Conservation (phyloP, 1,140 invertebrate species). For the Armadillidium nasatum region DNA sequence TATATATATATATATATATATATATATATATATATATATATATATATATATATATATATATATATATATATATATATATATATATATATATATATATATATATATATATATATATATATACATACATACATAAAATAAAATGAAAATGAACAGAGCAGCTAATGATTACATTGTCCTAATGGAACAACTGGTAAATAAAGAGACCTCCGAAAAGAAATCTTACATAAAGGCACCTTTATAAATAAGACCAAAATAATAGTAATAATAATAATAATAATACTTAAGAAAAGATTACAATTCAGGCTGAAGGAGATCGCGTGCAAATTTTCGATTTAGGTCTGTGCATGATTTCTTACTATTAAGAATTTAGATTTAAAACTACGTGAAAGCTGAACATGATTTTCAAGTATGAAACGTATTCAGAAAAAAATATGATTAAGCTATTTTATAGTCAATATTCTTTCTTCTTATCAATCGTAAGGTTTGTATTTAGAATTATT, state of each 20-base stretch:
- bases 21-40: not conserved
- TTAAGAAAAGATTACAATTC: too few relatives aligned
- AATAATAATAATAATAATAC: too few relatives aligned
- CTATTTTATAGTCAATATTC: too few relatives aligned
- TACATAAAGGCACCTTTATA: not conserved
- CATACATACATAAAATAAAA: not conserved
- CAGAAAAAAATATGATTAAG: too few relatives aligned
- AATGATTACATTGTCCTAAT: too few relatives aligned
- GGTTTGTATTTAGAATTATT: too few relatives aligned
- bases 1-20: not conserved
- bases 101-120: not conserved
- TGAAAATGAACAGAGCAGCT: too few relatives aligned
- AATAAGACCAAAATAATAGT: too few relatives aligned
- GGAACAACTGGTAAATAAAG: not conserved
- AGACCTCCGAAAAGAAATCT: not conserved
- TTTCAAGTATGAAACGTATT: not conserved
- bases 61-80: not conserved
- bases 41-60: not conserved
- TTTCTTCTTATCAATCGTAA: too few relatives aligned
- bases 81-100: not conserved
- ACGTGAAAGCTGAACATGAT: not conserved
- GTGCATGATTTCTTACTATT: not conserved
- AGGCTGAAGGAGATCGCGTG: too few relatives aligned
- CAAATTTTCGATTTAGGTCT: not conserved
- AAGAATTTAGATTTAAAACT: conserved; percentile 2